Conservation (phyloP, 2,113 vertebrate genomes). For the rat (Rattus norvegicus) region DNA sequence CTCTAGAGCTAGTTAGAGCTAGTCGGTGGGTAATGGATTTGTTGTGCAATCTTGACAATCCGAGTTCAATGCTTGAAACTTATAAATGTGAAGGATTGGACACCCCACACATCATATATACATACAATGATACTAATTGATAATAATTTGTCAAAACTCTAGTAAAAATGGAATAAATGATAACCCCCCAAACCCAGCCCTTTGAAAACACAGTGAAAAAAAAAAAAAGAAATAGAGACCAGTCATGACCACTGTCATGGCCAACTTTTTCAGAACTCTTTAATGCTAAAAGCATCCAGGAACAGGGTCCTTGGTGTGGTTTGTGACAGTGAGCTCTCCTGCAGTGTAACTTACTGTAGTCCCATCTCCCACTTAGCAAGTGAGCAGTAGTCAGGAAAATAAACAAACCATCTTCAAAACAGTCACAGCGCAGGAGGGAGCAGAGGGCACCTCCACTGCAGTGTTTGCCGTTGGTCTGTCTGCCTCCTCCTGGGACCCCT, state of each 20-base stretch:
- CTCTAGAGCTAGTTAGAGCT: background rate
- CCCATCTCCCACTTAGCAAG: background rate
- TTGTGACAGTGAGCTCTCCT: background rate
- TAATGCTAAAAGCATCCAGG: background rate
- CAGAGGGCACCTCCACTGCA: background rate
- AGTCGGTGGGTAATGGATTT: background rate
- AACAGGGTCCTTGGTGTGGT: background rate
- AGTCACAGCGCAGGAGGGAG: background rate
- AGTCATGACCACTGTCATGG: background rate
- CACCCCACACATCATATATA: background rate
- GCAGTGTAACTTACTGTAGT: background rate
- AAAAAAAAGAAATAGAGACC: background rate
- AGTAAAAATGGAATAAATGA: background rate
- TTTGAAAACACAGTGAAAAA: background rate
- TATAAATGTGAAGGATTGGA: background rate
- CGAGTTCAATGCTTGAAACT: background rate
- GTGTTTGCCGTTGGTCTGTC: background rate
- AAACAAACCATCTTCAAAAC: background rate
- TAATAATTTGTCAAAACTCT: background rate
- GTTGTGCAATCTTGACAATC: too few relatives aligned
- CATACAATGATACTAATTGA: background rate
- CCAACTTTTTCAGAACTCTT: conserved; percentile 2
- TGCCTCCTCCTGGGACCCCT: background rate
- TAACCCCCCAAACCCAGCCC: background rate
- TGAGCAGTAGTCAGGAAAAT: background rate